These are phyloP conservation scores for Contarinia nasturtii DNA, from an alignment of 1,140 invertebrate genomes.

Conservation along the genomic window DNA sequence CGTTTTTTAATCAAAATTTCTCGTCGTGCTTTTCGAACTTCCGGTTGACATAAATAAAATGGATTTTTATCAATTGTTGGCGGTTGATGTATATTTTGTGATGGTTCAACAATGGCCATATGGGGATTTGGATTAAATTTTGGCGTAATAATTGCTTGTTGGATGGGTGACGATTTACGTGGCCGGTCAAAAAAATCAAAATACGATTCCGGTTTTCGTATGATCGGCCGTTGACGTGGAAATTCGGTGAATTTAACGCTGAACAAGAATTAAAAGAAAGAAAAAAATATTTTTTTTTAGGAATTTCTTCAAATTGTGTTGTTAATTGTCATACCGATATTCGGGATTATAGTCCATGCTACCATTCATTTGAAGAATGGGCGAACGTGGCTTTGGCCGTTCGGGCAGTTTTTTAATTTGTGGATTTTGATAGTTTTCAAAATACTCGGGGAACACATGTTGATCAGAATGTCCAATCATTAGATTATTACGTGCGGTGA, in stretches of 20 bases:
- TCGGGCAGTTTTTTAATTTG: constrained; percentile 20
- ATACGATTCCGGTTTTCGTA: constrained; percentile 18
- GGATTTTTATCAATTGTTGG: too few relatives aligned
- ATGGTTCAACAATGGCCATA: neutral
- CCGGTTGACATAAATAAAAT: constrained; percentile 6
- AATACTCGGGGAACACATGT: constrained; percentile 15
- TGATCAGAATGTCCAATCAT: too few relatives aligned
- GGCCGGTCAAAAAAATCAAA: constrained; percentile 14
- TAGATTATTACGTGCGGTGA: too few relatives aligned
- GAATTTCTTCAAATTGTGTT: neutral
- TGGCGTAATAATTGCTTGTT: constrained; percentile 3
- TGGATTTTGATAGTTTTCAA: constrained; percentile 22
- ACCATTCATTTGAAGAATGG: constrained; percentile 16
- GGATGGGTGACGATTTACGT: neutral
- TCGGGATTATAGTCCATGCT: constrained; percentile 24
- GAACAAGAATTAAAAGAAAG: too few relatives aligned
- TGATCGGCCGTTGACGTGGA: constrained; percentile 17
- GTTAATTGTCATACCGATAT: constrained; percentile 7
- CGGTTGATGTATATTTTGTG: too few relatives aligned
- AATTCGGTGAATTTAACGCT: constrained; percentile 19
- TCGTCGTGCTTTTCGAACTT: constrained; percentile 17
- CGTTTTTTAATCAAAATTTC: constrained; percentile 18
- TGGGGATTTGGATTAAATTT: neutral
- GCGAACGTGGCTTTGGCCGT: constrained; percentile 17
- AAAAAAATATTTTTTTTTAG: too few relatives aligned